Evolutionary conservation across 2,888 invertebrate species (phyloP), one percentile per base, ranked within the genome.

Genomic region (Drosophila greeni): DNA sequence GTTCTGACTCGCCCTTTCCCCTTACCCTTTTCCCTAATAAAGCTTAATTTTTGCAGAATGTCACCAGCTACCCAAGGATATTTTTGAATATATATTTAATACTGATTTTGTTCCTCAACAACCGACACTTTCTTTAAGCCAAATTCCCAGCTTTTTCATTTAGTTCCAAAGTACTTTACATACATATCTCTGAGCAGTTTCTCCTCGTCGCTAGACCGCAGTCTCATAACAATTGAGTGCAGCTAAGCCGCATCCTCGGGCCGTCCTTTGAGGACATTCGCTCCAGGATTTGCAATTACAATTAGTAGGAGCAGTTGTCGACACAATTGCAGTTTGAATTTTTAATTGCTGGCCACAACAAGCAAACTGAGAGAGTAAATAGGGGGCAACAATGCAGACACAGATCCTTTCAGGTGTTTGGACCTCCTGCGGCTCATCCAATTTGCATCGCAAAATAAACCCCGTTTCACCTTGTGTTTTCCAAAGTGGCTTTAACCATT

Each of bases 271-370:
- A 23, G 70, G 43, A 34, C 37, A 55, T 51, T 54, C 45, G 31
- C 70, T 37, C 18, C 37, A 48, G 33, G 39, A 43, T 42, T 61
- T 39, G 70, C 51, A 60, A 70, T 55, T 49, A 34, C 70, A 62
- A 64, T 49, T 43, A 43, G 49, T 18, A 33, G 23, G 2, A 24
- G 14, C 29, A 36, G 20, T 23, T 16, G 36, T 31, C 52, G 43
- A 26, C 43, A 45, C 62, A 45, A 65, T 37, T 39, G 24, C 11
- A 45, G 33, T 47, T 70, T 68, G 45, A 55, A 68, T 70, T 68
- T 68, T 68, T 55, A 68, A 68, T 68, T 68, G 49, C 24, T 42
- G 42, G 29, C 70, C 62, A 70, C 68, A 51, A 45, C 62, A 68
- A 60, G 51, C 49, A 39, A 40, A 23, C 34, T 2, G 61, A 23